Base-by-base conservation (phyloP, 2,797 vertebrate species). In the Pteropus rufus region DNA sequence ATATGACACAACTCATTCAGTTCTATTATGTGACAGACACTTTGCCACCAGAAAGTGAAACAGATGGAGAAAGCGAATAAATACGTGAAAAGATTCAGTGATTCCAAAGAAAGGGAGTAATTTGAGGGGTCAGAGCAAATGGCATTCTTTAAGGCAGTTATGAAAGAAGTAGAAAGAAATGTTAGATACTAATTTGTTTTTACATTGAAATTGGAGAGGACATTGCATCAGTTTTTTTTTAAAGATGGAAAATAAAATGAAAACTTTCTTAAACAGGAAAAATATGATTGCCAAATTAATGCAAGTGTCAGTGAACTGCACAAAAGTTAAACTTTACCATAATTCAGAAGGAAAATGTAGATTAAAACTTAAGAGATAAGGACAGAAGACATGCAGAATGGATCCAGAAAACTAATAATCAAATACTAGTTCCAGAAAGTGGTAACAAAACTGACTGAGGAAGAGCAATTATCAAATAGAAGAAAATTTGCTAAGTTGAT, bases 401-500 rank as follows among this genome's bases (percentile, higher is more conserved):
- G 58, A 54, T 81, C 54, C n/a, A 44, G 62, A 81, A 91, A 95
- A 85, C 14, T 62, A 75, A 65, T 41, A 64, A 95, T 81, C 72
- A 88, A 56, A 82, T 91, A 75, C 10, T 31, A 91, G 34, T 65
- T 95, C 52, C 65, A 80, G 41, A 84, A 91, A 21, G 49, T 73
- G 58, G 31, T 79, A 90, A 69, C 15, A 46, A 31, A 81, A 64
- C 72, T 87, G 36, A 84, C 52, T 69, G 41, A 85, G 26, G 10
- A 89, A 34, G 8, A 82, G n/a, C 34, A 81, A 64, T 44, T 69
- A 67, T 69, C 67, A 81, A 96, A 54, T 69, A 73, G 23, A 90
- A 69, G 36, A 87, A 91, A 73, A 73, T 93, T 60, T 80, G 80
- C 58, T 81, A 84, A 89, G 24, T 75, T 80, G 26, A 62, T 94